A percentile compares a stretch with the other conserved stretches of the same genome.
phyloP scores from a whole-genome alignment of 2,888 invertebrate genomes.

The Mythimna albipuncta region DNA sequence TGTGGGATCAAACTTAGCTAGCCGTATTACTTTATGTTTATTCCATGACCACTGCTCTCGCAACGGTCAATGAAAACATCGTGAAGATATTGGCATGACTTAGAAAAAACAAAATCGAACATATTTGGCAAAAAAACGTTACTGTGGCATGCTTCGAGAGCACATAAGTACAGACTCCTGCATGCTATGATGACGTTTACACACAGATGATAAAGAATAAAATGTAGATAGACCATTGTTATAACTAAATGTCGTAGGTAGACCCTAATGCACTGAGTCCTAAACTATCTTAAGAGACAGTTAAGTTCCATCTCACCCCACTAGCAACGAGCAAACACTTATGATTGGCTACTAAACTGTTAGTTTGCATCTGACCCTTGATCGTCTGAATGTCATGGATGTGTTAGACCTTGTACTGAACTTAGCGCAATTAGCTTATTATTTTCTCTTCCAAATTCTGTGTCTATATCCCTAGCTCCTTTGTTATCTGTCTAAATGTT shows the following conservation, averaged over 20 bases:
- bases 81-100: too few relatives aligned
- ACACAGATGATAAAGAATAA: neutral
- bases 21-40: too few relatives aligned
- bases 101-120: too few relatives aligned
- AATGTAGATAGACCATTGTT: neutral
- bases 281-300: neutral
- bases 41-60: too few relatives aligned
- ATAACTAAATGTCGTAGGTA: neutral
- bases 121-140: neutral
- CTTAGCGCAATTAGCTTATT: constrained; percentile 67
- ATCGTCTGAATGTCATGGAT: constrained; percentile 45
- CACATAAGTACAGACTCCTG: too few relatives aligned
- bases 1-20: too few relatives aligned
- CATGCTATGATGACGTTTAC: too few relatives aligned
- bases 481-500: constrained; percentile 41
- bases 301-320: constrained; percentile 43
- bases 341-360: constrained; percentile 51
- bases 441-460: constrained; percentile 63
- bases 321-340: constrained; percentile 35
- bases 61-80: too few relatives aligned
- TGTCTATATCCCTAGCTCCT: constrained; percentile 63
- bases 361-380: constrained; percentile 55
- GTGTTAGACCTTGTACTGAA: constrained; percentile 40
- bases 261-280: neutral
- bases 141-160: neutral